A percentile compares a stretch with the other conserved stretches of the same genome.
These are phyloP conservation scores for Anas bernieri DNA, from an alignment of 2,797 vertebrate genomes.

Conservation along the genomic window DNA sequence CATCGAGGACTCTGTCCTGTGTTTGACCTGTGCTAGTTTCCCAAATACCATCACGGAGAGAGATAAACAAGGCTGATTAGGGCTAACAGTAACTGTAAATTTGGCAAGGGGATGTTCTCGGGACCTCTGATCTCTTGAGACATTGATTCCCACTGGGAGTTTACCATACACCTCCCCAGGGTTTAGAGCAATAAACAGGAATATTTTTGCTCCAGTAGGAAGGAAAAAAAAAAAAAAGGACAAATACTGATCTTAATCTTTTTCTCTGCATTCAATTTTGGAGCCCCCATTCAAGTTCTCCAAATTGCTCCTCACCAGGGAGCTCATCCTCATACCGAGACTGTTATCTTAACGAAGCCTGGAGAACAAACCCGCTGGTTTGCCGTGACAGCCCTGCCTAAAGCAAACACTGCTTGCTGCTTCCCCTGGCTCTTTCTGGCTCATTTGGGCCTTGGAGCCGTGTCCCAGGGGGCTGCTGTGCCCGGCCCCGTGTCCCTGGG, in stretches of 20 bases:
- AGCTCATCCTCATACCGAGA: constrained; percentile 29
- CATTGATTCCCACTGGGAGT: constrained; percentile 28
- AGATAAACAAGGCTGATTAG: constrained; percentile 53
- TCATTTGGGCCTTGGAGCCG: neutral
- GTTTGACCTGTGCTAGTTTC: constrained; percentile 30
- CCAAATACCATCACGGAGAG: constrained; percentile 28
- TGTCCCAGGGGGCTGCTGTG: neutral
- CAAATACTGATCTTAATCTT: constrained; percentile 66
- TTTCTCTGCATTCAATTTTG: constrained; percentile 34
- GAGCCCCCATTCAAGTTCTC: constrained; percentile 39
- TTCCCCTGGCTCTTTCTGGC: neutral
- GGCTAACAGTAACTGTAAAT: neutral
- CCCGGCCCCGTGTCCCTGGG: fast-evolving
- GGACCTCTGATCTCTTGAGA: constrained; percentile 65
- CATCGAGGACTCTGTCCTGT: neutral
- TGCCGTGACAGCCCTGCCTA: neutral
- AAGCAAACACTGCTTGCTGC: neutral
- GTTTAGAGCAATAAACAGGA: constrained; percentile 58
- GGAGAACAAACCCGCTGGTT: neutral
- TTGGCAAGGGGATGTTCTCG: constrained; percentile 40
- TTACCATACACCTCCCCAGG: constrained; percentile 44
- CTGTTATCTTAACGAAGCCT: neutral
- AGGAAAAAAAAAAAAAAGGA: constrained; percentile 25
- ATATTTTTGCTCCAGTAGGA: constrained; percentile 57
- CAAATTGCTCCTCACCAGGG: constrained; percentile 46